These are phyloP conservation scores for Anthoscopus minutus DNA, from an alignment of 2,113 vertebrate genomes.

Conservation along the genomic window DNA sequence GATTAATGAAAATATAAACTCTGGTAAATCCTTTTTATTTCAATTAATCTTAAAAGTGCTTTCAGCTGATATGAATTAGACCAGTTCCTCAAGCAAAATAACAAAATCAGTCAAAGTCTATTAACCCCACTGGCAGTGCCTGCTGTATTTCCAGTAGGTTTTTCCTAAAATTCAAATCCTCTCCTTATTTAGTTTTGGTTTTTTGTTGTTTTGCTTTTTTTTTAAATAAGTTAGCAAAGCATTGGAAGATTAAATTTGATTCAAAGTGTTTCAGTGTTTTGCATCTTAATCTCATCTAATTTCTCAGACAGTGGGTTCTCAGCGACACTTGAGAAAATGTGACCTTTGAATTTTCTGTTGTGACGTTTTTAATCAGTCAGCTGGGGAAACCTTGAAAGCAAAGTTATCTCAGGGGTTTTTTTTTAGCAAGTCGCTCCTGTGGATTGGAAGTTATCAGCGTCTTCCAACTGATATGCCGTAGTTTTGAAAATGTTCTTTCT, in stretches of 20 bases:
- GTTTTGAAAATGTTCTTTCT: slow-evolving; percentile 32
- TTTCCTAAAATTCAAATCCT: neutral
- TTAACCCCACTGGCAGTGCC: neutral
- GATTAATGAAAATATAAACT: neutral
- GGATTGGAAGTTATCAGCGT: neutral
- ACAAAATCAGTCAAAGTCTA: neutral
- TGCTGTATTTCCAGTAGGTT: neutral
- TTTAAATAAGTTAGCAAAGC: neutral
- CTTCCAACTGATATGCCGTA: neutral
- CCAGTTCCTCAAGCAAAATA: neutral
- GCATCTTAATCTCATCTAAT: neutral
- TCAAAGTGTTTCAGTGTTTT: neutral
- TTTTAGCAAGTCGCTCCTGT: neutral
- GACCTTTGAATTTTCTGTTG: slow-evolving; percentile 47
- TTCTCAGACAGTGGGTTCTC: neutral
- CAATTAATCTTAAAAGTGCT: neutral
- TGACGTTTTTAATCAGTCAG: slow-evolving; percentile 24
- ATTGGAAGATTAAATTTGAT: neutral
- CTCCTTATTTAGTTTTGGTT: neutral
- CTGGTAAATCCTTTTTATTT: neutral
- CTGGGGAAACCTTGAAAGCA: neutral
- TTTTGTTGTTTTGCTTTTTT: neutral
- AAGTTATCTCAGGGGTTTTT: neutral
- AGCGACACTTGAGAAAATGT: neutral
- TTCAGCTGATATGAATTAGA: neutral